A percentile compares a stretch with the other conserved stretches of the same genome.
Evolutionary conservation across 2,888 invertebrate species (phyloP).

Genomic region (Melitaea athalia): DNA sequence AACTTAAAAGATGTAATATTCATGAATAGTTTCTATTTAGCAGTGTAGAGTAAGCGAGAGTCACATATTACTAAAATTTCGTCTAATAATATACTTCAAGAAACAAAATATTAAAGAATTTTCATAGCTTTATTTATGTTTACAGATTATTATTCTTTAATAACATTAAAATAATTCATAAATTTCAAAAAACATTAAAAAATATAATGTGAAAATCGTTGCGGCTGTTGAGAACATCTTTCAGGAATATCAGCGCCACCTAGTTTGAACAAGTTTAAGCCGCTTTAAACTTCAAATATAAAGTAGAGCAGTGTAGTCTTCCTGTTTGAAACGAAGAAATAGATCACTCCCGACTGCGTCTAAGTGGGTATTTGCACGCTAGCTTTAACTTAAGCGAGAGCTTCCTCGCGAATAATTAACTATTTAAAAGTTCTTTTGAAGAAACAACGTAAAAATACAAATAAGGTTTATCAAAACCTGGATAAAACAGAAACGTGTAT

Average conservation of each 20-base stretch:
- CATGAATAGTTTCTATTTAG: no score
- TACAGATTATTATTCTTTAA: background rate
- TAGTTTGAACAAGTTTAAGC: background rate
- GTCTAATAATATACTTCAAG: no score
- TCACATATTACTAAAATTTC: no score
- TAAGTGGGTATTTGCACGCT: background rate
- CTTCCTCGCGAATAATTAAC: background rate
- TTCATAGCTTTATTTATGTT: no score
- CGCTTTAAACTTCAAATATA: background rate
- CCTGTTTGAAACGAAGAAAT: conserved; percentile 2
- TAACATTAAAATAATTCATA: background rate
- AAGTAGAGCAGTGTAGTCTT: background rate
- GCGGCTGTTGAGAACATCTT: background rate
- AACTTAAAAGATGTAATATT: background rate
- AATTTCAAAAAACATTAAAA: background rate
- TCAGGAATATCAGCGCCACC: background rate
- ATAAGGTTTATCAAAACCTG: background rate
- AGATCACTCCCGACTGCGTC: background rate
- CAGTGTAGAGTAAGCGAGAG: no score
- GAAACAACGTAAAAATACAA: background rate
- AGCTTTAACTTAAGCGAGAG: background rate
- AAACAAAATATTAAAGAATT: no score
- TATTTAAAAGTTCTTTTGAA: background rate
- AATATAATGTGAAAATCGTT: background rate
- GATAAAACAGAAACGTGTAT: background rate